These are phyloP conservation scores for Drosophila atroscutellata DNA, from an alignment of 2,888 invertebrate genomes.

Conservation along the genomic window DNA sequence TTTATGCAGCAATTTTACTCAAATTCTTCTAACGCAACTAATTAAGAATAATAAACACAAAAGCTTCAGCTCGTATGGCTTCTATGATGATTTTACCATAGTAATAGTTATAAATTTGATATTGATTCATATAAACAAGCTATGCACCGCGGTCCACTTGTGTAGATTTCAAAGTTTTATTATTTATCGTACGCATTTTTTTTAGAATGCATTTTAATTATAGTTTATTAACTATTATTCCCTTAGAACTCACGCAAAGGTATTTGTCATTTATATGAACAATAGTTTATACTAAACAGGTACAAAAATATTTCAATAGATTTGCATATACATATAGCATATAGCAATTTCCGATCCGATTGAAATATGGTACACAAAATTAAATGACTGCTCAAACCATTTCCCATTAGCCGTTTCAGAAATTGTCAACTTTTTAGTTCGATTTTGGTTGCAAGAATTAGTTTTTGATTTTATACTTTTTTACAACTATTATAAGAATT, in stretches of 20 bases:
- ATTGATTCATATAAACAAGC: conserved; percentile 27
- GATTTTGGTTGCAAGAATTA: background rate
- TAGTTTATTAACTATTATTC: background rate
- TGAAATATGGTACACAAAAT: background rate
- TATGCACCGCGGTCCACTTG: conserved; percentile 26
- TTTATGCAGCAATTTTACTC: conserved; percentile 71
- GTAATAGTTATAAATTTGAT: conserved; percentile 18
- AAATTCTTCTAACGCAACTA: conserved; percentile 56
- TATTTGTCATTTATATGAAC: background rate
- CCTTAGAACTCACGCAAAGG: background rate
- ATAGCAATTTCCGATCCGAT: background rate
- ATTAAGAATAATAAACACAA: conserved; percentile 40
- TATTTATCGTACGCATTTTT: background rate
- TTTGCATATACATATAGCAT: background rate
- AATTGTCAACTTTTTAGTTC: background rate
- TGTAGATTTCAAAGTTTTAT: conserved; percentile 25
- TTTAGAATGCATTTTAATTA: background rate
- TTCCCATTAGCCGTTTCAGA: background rate
- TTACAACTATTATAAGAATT: background rate
- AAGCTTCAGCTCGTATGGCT: conserved; percentile 41
- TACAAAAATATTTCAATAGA: background rate
- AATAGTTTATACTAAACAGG: background rate
- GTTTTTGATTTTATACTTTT: background rate
- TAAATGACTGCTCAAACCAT: background rate
- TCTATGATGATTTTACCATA: conserved; percentile 33